A percentile compares a stretch with the other conserved stretches of the same genome.
Conservation (phyloP, 2,797 vertebrate genomes). For the Austrolebias charrua region DNA sequence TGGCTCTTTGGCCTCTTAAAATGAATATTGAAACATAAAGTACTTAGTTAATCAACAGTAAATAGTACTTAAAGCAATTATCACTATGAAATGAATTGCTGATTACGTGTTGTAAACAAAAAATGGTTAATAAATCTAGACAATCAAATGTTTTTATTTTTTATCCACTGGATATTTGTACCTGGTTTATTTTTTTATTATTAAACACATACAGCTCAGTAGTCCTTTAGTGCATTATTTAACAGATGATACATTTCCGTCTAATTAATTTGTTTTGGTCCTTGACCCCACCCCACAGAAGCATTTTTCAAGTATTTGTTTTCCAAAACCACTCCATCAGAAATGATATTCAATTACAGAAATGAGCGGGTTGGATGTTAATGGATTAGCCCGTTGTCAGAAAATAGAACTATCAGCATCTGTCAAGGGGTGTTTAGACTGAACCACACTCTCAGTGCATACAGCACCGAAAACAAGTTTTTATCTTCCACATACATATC, state of each 20-base stretch:
- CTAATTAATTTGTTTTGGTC: constrained; percentile 59
- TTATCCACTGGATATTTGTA: no score
- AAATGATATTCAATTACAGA: constrained; percentile 66
- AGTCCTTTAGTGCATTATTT: constrained; percentile 24
- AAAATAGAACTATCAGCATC: neutral
- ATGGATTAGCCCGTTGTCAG: constrained; percentile 18
- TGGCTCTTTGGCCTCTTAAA: constrained; percentile 25
- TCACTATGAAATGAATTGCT: constrained; percentile 36
- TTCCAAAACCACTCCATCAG: constrained; percentile 53
- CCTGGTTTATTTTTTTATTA: constrained; percentile 7
- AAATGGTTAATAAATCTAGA: neutral
- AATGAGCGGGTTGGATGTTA: constrained; percentile 30
- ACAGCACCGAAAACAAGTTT: neutral
- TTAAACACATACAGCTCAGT: constrained; percentile 38
- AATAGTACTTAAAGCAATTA: constrained; percentile 29
- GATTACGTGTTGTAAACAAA: neutral
- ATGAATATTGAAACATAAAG: constrained; percentile 29
- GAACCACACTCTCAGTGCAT: neutral
- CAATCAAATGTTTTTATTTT: neutral
- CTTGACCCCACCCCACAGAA: constrained; percentile 29
- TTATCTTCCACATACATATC: neutral
- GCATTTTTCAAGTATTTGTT: constrained; percentile 69
- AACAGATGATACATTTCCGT: constrained; percentile 45
- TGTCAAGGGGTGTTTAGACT: constrained; percentile 7
- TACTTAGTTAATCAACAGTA: constrained; percentile 19